Conservation (phyloP, 2,888 invertebrate species). For the Pristionchus entomophagus region DNA sequence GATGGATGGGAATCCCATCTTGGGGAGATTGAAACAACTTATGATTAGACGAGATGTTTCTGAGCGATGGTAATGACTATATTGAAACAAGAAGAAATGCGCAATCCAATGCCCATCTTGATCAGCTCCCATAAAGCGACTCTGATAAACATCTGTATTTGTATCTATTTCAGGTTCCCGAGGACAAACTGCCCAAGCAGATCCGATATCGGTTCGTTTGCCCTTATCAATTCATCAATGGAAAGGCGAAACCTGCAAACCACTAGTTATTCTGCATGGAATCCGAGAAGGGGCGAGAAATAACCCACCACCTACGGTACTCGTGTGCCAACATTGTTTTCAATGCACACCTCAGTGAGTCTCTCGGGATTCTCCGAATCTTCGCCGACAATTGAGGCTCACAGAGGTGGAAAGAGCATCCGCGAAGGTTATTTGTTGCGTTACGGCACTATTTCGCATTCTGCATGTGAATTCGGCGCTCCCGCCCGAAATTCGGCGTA, state of each 20-base stretch:
- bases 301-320: neutral
- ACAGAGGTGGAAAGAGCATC: neutral
- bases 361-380: neutral
- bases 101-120: no score
- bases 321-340: neutral
- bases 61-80: no score
- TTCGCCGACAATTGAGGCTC: neutral
- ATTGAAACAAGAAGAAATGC: no score
- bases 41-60: neutral
- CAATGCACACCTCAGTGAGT: constrained; percentile 26
- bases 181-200: neutral
- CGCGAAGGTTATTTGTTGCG: neutral
- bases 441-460: neutral
- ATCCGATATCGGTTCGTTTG: neutral
- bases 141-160: no score
- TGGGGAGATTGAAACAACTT: constrained; percentile 15
- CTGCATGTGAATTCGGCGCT: neutral
- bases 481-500: neutral
- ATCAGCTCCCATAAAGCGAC: no score
- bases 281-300: neutral
- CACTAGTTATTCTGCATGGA: neutral
- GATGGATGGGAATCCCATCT: neutral
- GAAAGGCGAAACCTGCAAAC: neutral
- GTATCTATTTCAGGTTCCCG: neutral
- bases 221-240: neutral